Evolutionary conservation across 2,797 vertebrate species (phyloP), one percentile per base, ranked within the genome.

Genomic region (Ficedula albicollis): DNA sequence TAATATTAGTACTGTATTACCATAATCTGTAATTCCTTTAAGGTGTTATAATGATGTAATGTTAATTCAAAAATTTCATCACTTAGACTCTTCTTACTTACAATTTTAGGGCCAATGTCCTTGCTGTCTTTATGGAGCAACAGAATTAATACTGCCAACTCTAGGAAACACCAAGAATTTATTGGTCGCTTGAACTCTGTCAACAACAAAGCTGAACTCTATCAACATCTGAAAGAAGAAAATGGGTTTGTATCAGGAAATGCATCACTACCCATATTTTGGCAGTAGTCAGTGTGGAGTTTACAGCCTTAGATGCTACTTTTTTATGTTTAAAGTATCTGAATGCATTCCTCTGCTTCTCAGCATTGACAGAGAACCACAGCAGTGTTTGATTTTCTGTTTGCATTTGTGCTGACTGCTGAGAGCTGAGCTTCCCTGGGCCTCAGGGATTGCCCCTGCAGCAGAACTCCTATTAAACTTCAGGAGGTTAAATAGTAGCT

Each of bases 211-310:
- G 98, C 99, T 39, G 99, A 99, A 94, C 97, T 99, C 20, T 99
- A 99, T 97, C 99, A 99, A 97, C 99, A 99, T 95, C 98, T 99
- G 76, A 99, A 99, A 97, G 99, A 99, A 15, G 99, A 99, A 96
- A 99, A 99, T 39, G 99, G 99, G 99, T 99, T 92, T 92, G 98
- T 97, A 96, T 96, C 93, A 60, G 30, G 90, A 85, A 89, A 85
- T 75, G 6, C 52, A 48, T 78, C 29, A 5, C 66, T 86, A 23
- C 16, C 59, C 32, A 19, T 43, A 22, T 34, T 52, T 72, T 69
- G 55, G 23, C 21, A 58, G 19, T 39, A 52, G 34, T 51, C 11
- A 73, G 25, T 7, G 22, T 62, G 17, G 13, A 60, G 34, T 66
- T 79, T 49, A 26, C 21, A 80, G n/a, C 25, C 23, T 63, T 59